phyloP scores from a whole-genome alignment of 2,113 vertebrate species.

The Actenoides lindsayi region DNA sequence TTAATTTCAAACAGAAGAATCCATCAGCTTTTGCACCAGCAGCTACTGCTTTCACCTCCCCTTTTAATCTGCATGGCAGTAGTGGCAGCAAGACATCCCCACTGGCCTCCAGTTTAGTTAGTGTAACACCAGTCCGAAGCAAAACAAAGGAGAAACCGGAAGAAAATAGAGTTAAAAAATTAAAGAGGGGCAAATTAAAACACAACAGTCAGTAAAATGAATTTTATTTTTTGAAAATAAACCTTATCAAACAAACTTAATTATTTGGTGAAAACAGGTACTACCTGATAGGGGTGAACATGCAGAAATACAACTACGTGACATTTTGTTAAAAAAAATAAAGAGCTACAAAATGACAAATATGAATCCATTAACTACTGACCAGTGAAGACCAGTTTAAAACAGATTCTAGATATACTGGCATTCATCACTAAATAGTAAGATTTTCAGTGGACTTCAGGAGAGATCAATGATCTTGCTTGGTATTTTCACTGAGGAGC shows the following conservation, averaged over 20 bases:
- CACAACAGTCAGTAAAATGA: neutral
- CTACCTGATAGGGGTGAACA: neutral
- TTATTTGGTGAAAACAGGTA: neutral
- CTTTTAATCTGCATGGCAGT: neutral
- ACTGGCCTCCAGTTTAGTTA: neutral
- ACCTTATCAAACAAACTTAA: neutral
- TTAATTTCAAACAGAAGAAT: neutral
- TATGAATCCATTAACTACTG: neutral
- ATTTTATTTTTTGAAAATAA: neutral
- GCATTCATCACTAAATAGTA: neutral
- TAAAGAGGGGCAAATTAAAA: neutral
- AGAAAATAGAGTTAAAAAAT: neutral
- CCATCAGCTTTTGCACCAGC: neutral
- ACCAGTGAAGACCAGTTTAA: neutral
- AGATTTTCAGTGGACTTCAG: neutral
- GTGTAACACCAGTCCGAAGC: neutral
- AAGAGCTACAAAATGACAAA: neutral
- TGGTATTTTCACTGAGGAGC: neutral
- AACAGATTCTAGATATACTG: neutral
- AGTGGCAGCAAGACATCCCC: neutral
- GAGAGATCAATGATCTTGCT: rapidly evolving
- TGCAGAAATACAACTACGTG: neutral
- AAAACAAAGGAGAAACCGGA: neutral
- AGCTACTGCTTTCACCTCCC: neutral
- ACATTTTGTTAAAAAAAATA: neutral